phyloP scores from a whole-genome alignment of 1,140 invertebrate species.

The Magallana ariakensis region DNA sequence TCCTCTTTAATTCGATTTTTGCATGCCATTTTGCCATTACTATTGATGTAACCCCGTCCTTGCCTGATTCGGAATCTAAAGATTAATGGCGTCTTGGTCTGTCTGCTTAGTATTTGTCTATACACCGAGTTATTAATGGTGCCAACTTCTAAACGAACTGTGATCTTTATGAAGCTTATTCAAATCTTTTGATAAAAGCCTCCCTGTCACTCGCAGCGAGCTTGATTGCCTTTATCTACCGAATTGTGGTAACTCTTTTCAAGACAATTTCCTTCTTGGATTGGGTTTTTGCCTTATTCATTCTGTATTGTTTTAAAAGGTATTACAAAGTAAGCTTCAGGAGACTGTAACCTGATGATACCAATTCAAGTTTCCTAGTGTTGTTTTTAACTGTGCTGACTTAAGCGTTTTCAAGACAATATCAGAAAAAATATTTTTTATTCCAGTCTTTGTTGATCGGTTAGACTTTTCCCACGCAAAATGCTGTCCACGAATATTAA shows the following conservation, averaged over 20 bases:
- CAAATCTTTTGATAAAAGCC: slow-evolving; percentile 31
- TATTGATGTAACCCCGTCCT: slow-evolving; percentile 20
- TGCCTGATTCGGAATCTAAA: not conserved
- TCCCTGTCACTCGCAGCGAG: not conserved
- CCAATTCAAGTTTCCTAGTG: no score
- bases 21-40: slow-evolving; percentile 27
- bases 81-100: slow-evolving; percentile 22
- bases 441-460: no score
- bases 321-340: no score
- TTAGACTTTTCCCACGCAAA: no score
- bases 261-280: not conserved
- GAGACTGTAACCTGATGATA: no score
- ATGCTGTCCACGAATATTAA: no score
- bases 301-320: not conserved
- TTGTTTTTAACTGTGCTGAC: no score
- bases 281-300: not conserved
- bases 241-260: not conserved
- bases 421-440: no score
- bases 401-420: no score
- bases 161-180: slow-evolving; percentile 37
- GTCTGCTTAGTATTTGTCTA: not conserved
- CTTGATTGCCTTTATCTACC: not conserved
- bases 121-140: slow-evolving; percentile 25
- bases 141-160: slow-evolving; percentile 13
- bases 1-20: slow-evolving; percentile 37